Evolutionary conservation across 2,113 vertebrate species (phyloP).

Genomic region (Meles meles): DNA sequence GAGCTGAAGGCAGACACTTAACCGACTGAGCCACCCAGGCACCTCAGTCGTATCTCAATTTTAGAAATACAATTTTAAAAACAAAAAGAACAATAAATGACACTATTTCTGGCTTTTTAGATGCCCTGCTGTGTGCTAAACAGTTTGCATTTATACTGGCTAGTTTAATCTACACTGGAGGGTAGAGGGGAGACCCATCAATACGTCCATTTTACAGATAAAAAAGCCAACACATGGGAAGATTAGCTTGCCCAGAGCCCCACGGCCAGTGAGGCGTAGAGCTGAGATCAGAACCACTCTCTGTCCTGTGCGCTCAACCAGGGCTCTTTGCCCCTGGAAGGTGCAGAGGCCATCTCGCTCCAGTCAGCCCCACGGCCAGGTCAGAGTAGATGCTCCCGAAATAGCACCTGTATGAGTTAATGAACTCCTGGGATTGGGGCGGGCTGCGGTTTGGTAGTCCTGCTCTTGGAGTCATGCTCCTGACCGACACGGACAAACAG

Average conservation of each 20-base stretch:
- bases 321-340: not conserved
- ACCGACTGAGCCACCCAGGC: not conserved
- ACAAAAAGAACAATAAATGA: not conserved
- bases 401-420: not conserved
- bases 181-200: not conserved
- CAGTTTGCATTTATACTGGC: not conserved
- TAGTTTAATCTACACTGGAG: too few species aligned
- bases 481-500: not conserved
- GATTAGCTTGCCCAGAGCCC: not conserved
- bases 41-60: not conserved
- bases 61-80: not conserved
- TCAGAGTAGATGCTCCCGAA: not conserved
- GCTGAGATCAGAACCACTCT: not conserved
- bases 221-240: not conserved
- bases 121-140: not conserved
- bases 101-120: rapidly evolving
- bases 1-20: not conserved
- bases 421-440: too few species aligned
- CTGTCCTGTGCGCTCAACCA: not conserved
- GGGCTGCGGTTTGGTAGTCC: not conserved
- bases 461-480: not conserved
- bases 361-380: not conserved
- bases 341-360: not conserved
- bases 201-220: not conserved
- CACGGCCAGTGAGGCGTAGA: not conserved